phyloP scores from a whole-genome alignment of 2,888 invertebrate genomes.

The Eilema griseolum region DNA sequence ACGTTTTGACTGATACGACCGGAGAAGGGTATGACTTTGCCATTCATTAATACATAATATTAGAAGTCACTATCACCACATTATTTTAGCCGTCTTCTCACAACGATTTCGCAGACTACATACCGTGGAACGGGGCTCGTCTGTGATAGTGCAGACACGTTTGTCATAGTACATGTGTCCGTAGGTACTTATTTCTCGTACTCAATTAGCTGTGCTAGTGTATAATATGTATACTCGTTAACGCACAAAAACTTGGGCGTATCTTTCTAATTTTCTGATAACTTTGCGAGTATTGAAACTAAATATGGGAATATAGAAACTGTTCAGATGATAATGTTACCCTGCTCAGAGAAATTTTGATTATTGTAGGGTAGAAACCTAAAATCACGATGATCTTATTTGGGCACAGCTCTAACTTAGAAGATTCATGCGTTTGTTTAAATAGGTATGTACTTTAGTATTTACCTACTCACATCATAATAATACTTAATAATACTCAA shows the following conservation, averaged over 20 bases:
- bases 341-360: background rate
- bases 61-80: background rate
- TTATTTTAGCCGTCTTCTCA: background rate
- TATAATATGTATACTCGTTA: too few species aligned
- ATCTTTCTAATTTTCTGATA: too few species aligned
- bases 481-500: slow-evolving; percentile 52
- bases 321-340: background rate
- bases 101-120: too few species aligned
- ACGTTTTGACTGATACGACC: background rate
- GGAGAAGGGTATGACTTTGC: background rate
- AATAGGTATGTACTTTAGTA: background rate
- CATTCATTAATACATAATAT: background rate
- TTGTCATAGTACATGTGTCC: too few species aligned
- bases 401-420: background rate
- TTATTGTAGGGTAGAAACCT: background rate
- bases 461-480: slow-evolving; percentile 16
- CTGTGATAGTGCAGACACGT: too few species aligned
- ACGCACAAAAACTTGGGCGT: background rate
- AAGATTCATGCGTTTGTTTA: background rate
- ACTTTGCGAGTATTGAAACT: background rate
- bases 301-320: background rate
- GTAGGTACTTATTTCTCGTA: too few species aligned
- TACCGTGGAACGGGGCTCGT: too few species aligned
- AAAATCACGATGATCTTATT: background rate
- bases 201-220: too few species aligned